Percentiles rank a stretch among this genome's conserved stretches.
These are phyloP conservation scores for Drosophila macrospina DNA, from an alignment of 2,888 invertebrate genomes.

Conservation along the genomic window DNA sequence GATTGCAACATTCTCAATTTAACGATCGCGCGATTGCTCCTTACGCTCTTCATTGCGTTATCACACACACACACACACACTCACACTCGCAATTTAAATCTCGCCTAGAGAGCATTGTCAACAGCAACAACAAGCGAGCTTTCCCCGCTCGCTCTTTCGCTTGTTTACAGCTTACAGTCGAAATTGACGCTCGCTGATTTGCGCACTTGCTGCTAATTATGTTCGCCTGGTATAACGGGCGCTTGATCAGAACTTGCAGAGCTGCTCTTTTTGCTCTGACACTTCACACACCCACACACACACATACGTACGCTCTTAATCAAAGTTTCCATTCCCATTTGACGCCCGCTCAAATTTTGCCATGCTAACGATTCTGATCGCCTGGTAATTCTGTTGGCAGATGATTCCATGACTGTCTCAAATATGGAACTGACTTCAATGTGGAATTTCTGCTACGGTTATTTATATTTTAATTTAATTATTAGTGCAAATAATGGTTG, in stretches of 20 bases:
- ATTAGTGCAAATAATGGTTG: neutral
- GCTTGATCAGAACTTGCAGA: constrained; percentile 8
- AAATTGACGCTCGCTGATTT: neutral
- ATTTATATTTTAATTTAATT: neutral
- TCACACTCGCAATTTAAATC: constrained; percentile 3
- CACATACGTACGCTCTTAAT: neutral
- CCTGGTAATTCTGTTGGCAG: constrained; percentile 3
- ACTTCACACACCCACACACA: constrained; percentile 1
- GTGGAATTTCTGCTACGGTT: neutral
- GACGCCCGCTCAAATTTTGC: no score
- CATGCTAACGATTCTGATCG: neutral
- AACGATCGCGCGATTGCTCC: constrained; percentile 2
- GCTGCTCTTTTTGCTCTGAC: neutral
- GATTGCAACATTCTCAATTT: constrained; percentile 6
- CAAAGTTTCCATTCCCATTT: neutral
- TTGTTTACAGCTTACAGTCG: neutral
- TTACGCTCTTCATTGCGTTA: neutral
- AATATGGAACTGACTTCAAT: neutral
- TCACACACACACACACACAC: neutral
- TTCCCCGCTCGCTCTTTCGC: neutral
- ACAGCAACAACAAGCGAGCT: constrained; percentile 6
- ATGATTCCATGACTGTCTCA: neutral
- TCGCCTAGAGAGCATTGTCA: neutral
- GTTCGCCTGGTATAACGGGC: constrained; percentile 3
- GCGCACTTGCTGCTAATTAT: neutral